Conservation (phyloP, 1,140 invertebrate species). For the Helicoverpa armigera region DNA sequence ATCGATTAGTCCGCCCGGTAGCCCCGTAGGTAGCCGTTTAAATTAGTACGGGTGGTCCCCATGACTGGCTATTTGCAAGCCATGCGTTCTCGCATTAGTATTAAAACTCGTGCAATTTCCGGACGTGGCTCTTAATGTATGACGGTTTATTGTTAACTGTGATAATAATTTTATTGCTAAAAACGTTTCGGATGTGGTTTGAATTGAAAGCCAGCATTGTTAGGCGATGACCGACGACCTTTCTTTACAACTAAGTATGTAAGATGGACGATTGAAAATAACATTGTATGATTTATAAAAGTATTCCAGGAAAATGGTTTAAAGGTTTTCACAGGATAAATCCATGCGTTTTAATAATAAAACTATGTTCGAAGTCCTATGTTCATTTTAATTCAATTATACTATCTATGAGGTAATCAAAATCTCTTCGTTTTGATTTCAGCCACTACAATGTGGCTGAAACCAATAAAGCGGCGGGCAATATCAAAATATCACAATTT, state of each 20-base stretch:
- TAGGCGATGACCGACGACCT: background rate
- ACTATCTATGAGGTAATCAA: no score
- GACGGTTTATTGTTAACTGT: background rate
- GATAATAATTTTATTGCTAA: conserved; percentile 18
- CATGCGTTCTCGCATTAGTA: background rate
- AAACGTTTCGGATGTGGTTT: conserved; percentile 8
- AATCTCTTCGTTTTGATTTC: no score
- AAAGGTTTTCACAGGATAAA: background rate
- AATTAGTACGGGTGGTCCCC: conserved; percentile 13
- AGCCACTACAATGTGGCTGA: no score
- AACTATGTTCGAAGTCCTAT: no score
- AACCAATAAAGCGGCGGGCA: background rate
- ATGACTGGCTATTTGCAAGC: background rate
- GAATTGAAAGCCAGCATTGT: conserved; percentile 34
- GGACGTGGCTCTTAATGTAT: background rate
- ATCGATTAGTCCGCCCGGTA: conserved; percentile 12
- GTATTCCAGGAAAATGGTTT: background rate
- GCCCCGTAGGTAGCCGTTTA: background rate
- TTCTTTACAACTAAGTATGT: conserved; percentile 13
- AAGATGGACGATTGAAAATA: background rate
- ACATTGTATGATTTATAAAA: background rate
- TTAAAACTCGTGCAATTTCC: conserved; percentile 14
- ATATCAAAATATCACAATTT: background rate
- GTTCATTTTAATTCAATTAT: no score
- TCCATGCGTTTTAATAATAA: no score